Conservation (phyloP, 2,797 vertebrate genomes). For the Sciurus carolinensis region DNA sequence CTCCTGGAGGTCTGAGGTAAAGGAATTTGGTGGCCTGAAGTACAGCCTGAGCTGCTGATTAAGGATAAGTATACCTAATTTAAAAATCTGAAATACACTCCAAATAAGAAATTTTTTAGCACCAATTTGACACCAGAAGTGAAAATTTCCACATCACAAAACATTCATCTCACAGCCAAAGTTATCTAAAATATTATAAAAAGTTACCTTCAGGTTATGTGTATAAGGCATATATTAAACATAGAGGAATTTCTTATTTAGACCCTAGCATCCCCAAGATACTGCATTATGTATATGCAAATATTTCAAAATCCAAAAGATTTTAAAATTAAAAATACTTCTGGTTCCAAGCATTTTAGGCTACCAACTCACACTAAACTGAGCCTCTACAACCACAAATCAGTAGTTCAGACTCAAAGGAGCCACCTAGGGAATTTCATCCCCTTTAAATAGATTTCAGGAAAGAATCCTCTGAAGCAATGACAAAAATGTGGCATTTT, state of each 20-base stretch:
- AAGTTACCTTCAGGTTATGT: not conserved
- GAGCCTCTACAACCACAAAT: not conserved
- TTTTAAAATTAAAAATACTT: not conserved
- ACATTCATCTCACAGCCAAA: not conserved
- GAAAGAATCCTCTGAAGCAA: not conserved
- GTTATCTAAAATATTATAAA: not conserved
- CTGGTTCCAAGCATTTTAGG: not conserved
- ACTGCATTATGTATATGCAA: not conserved
- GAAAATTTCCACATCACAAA: not conserved
- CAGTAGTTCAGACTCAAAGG: not conserved
- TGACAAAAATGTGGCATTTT: not conserved
- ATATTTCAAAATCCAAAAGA: not conserved
- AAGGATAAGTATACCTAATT: too few species aligned
- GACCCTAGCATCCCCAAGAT: not conserved
- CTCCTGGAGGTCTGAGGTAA: not conserved
- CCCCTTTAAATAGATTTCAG: not conserved
- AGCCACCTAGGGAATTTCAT: not conserved
- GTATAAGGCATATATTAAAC: not conserved
- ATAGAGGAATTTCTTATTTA: not conserved
- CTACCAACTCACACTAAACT: not conserved
- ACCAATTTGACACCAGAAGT: not conserved
- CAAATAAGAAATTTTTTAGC: not conserved
- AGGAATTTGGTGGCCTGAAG: not conserved
- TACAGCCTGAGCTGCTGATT: not conserved
- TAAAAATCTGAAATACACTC: not conserved